Evolutionary conservation across 2,113 vertebrate genomes (phyloP).

Genomic region (Alexandromys fortis): DNA sequence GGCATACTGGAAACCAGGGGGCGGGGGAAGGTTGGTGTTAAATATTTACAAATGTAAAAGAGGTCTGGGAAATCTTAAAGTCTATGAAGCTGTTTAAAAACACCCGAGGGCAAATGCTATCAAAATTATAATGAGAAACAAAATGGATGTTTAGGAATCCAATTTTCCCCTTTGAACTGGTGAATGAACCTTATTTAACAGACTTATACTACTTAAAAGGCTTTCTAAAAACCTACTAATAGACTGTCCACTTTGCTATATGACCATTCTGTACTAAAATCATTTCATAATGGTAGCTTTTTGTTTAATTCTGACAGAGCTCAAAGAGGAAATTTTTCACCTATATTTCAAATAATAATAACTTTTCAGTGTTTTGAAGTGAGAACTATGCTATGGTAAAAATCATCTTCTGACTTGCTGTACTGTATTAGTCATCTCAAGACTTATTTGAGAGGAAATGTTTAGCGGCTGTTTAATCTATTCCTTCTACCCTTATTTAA

Average conservation of each 20-base stretch:
- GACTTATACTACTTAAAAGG: slow-evolving; percentile 37
- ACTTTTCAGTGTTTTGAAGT: background rate
- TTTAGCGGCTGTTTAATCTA: slow-evolving; percentile 7
- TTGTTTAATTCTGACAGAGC: slow-evolving; percentile 24
- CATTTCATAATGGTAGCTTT: slow-evolving; percentile 49
- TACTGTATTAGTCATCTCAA: slow-evolving; percentile 17
- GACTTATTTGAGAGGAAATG: background rate
- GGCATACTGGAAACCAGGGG: slow-evolving; percentile 17
- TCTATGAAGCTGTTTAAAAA: slow-evolving; percentile 57
- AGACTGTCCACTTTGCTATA: slow-evolving; percentile 2
- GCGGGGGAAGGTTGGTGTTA: slow-evolving; percentile 4
- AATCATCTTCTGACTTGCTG: slow-evolving; percentile 9
- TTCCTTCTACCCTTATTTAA: background rate
- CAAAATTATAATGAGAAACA: slow-evolving; percentile 55
- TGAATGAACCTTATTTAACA: slow-evolving; percentile 55
- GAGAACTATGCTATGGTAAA: slow-evolving; percentile 7
- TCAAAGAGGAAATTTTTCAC: slow-evolving; percentile 6
- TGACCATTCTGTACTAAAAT: background rate
- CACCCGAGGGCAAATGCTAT: slow-evolving; percentile 22
- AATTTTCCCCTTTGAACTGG: slow-evolving; percentile 56
- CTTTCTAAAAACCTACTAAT: slow-evolving; percentile 52
- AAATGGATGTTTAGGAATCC: slow-evolving; percentile 58
- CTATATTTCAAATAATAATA: slow-evolving; percentile 40
- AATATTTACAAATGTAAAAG: slow-evolving; percentile 70
- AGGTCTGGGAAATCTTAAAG: slow-evolving; percentile 58